phyloP scores from a whole-genome alignment of 1,140 invertebrate species.

The Stegodyphus dumicola region DNA sequence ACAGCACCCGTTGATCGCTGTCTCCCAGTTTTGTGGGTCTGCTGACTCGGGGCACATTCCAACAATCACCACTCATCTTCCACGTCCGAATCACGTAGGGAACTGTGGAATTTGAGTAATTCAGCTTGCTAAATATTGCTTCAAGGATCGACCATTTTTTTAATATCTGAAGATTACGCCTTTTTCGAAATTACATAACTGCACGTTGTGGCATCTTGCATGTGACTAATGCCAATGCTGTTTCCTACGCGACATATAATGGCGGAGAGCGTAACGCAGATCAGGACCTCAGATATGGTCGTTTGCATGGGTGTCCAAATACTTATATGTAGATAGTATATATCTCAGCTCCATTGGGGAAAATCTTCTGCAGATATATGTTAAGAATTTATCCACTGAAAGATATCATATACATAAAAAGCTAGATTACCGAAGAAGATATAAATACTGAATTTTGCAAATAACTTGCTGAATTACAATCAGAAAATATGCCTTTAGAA shows the following conservation, averaged over 20 bases:
- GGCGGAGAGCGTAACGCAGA: neutral
- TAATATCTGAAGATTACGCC: neutral
- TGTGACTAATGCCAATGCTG: neutral
- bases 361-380: too few relatives aligned
- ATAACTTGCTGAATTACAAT: too few relatives aligned
- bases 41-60: neutral
- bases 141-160: neutral
- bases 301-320: neutral
- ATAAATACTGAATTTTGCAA: too few relatives aligned
- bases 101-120: neutral
- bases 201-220: neutral
- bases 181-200: neutral
- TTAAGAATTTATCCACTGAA: too few relatives aligned
- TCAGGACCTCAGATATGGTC: neutral
- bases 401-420: too few relatives aligned
- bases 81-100: neutral
- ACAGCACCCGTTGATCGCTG: neutral
- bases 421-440: too few relatives aligned
- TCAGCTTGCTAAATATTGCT: neutral
- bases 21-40: neutral
- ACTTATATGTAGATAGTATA: neutral
- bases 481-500: too few relatives aligned
- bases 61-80: neutral
- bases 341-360: too few relatives aligned
- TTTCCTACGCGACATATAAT: neutral